These are phyloP conservation scores for Syngnathus scovelli DNA, from an alignment of 2,113 vertebrate species.

Conservation along the genomic window DNA sequence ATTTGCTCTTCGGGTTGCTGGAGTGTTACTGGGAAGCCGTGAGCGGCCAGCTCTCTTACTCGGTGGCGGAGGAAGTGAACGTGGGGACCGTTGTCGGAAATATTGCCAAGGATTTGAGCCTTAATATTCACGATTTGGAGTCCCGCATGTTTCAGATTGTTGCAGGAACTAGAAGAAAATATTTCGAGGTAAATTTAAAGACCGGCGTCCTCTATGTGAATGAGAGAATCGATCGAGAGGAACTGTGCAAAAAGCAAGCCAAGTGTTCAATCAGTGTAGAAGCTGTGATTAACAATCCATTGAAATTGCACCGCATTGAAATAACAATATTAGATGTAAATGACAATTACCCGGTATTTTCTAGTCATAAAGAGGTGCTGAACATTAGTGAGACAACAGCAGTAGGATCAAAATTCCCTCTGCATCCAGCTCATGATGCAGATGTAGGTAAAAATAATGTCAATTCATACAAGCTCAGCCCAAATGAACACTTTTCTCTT, in stretches of 20 bases:
- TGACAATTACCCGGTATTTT: slow-evolving; percentile 60
- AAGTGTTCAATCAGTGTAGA: slow-evolving; percentile 52
- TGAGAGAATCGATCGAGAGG: slow-evolving; percentile 59
- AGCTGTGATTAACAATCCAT: slow-evolving; percentile 50
- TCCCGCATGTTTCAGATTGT: slow-evolving; percentile 59
- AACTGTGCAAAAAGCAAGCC: slow-evolving; percentile 38
- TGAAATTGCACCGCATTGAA: slow-evolving; percentile 56
- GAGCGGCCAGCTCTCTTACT: slow-evolving; percentile 56
- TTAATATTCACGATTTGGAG: slow-evolving; percentile 50
- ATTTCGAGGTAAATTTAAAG: slow-evolving; percentile 60
- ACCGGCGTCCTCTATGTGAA: slow-evolving; percentile 55
- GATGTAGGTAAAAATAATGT: slow-evolving; percentile 45
- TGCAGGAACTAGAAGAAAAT: slow-evolving; percentile 47
- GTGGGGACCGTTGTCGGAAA: slow-evolving; percentile 59
- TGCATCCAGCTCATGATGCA: slow-evolving; percentile 36
- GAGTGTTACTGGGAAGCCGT: slow-evolving; percentile 37
- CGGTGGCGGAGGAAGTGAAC: slow-evolving; percentile 61
- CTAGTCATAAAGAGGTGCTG: accelerated
- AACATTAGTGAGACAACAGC: slow-evolving; percentile 48
- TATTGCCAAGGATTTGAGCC: slow-evolving; percentile 56
- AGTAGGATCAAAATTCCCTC: slow-evolving; percentile 38
- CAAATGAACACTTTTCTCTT: slow-evolving; percentile 55
- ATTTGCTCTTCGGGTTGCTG: slow-evolving; percentile 32
- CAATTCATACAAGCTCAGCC: slow-evolving; percentile 50
- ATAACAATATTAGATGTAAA: slow-evolving; percentile 57